Evolutionary conservation across 2,888 invertebrate species (phyloP).

Genomic region (Leucoma salicis): DNA sequence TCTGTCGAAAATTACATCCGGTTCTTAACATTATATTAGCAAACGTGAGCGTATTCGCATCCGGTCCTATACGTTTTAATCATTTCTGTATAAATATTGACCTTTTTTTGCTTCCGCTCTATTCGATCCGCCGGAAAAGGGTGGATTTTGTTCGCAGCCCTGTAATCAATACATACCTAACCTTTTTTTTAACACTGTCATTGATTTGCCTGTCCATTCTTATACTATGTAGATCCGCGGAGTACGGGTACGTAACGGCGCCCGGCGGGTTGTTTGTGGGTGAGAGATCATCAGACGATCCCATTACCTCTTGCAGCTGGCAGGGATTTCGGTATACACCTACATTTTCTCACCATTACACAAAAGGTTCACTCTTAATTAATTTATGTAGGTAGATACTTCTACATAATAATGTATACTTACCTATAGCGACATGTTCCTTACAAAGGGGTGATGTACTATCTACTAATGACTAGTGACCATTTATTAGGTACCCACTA

Average conservation of each 20-base stretch:
- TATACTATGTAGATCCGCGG: background rate
- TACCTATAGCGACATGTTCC: too few species aligned
- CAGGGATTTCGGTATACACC: too few species aligned
- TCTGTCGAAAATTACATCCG: slow-evolving; percentile 76
- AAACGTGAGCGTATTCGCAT: slow-evolving; percentile 64
- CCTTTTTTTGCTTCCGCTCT: slow-evolving; percentile 71
- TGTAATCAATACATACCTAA: slow-evolving; percentile 60
- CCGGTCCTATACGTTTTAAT: slow-evolving; percentile 66
- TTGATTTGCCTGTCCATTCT: background rate
- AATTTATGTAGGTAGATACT: slow-evolving; percentile 22
- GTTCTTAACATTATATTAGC: slow-evolving; percentile 71
- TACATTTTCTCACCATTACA: too few species aligned
- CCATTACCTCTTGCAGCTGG: too few species aligned
- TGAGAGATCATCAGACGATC: too few species aligned
- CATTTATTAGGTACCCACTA: too few species aligned
- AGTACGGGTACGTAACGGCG: slow-evolving; percentile 5
- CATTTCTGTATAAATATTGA: slow-evolving; percentile 79
- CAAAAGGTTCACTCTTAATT: too few species aligned
- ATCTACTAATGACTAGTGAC: too few species aligned
- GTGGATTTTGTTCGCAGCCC: slow-evolving; percentile 55
- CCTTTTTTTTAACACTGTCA: slow-evolving; percentile 27
- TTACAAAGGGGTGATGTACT: too few species aligned
- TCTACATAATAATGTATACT: too few species aligned
- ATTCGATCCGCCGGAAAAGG: slow-evolving; percentile 61
- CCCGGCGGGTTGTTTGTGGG: too few species aligned